These are phyloP conservation scores for Apis laboriosa DNA, from an alignment of 1,140 invertebrate species.

Conservation along the genomic window DNA sequence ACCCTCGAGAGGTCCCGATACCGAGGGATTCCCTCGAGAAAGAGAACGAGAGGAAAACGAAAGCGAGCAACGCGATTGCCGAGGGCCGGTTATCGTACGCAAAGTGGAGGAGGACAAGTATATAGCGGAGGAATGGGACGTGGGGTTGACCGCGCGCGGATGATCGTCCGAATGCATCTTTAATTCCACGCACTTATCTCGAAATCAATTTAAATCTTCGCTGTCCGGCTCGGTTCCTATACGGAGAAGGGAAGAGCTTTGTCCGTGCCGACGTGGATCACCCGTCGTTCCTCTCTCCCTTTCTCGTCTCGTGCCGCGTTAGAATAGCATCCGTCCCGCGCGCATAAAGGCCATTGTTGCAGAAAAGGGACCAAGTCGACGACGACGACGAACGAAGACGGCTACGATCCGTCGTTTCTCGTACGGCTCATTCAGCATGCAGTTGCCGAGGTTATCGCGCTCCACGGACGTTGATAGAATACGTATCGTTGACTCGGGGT, in stretches of 20 bases:
- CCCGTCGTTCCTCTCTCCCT: not conserved
- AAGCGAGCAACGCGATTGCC: not conserved
- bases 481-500: conserved; percentile 43
- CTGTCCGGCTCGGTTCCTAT: conserved; percentile 31
- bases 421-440: conserved; percentile 49
- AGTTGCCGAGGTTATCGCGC: conserved; percentile 53
- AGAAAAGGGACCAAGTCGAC: conserved; percentile 23
- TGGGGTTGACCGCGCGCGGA: conserved; percentile 8
- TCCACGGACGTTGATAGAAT: conserved; percentile 51
- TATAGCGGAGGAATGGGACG: not conserved
- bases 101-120: conserved; percentile 6
- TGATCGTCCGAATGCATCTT: conserved; percentile 45
- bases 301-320: conserved; percentile 13
- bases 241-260: conserved; percentile 42
- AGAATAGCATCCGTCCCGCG: conserved; percentile 4
- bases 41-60: not conserved
- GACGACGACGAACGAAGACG: conserved; percentile 7
- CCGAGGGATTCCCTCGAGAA: not conserved
- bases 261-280: conserved; percentile 53
- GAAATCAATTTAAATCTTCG: conserved; percentile 49
- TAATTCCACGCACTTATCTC: conserved; percentile 53
- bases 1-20: not conserved
- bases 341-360: conserved; percentile 48
- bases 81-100: not conserved
- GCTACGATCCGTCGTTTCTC: conserved; percentile 15